A percentile compares a stretch with the other conserved stretches of the same genome.
Conservation (phyloP, 2,888 invertebrate genomes). For the Pterostichus madidus region DNA sequence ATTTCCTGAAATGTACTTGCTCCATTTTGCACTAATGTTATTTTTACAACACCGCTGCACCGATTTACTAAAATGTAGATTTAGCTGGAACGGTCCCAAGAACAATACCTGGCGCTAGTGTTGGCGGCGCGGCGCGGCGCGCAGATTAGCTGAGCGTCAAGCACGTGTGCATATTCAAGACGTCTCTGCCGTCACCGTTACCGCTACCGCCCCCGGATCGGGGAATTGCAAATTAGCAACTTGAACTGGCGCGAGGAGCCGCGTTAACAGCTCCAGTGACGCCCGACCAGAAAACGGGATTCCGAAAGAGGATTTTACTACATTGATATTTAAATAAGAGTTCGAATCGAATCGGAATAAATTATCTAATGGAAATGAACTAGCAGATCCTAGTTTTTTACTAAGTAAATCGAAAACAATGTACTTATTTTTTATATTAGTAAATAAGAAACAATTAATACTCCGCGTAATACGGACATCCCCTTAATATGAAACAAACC, state of each 20-base stretch:
- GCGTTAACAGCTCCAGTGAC: constrained; percentile 56
- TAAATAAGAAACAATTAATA: too few species aligned
- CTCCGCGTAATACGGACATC: too few species aligned
- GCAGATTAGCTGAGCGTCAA: constrained; percentile 30
- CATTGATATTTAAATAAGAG: too few species aligned
- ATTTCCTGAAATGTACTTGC: not conserved
- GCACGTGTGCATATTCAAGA: constrained; percentile 65
- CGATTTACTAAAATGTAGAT: constrained; percentile 49
- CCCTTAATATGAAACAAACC: too few species aligned
- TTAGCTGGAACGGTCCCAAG: constrained; percentile 60
- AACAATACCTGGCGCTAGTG: constrained; percentile 57
- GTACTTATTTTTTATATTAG: too few species aligned
- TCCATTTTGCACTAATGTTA: constrained; percentile 40
- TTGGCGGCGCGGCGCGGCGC: not conserved
- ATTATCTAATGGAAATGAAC: too few species aligned
- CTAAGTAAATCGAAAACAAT: too few species aligned
- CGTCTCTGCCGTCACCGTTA: constrained; percentile 17
- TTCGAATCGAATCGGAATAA: too few species aligned
- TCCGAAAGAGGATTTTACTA: constrained; percentile 13
- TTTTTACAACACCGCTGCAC: constrained; percentile 42
- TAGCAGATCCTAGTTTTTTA: too few species aligned
- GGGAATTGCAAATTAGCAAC: constrained; percentile 66
- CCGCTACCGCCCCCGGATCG: not conserved
- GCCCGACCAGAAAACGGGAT: not conserved
- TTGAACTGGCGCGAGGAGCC: constrained; percentile 54